Evolutionary conservation across 2,797 vertebrate species (phyloP).

Genomic region (Mormyrus proboscirostris): DNA sequence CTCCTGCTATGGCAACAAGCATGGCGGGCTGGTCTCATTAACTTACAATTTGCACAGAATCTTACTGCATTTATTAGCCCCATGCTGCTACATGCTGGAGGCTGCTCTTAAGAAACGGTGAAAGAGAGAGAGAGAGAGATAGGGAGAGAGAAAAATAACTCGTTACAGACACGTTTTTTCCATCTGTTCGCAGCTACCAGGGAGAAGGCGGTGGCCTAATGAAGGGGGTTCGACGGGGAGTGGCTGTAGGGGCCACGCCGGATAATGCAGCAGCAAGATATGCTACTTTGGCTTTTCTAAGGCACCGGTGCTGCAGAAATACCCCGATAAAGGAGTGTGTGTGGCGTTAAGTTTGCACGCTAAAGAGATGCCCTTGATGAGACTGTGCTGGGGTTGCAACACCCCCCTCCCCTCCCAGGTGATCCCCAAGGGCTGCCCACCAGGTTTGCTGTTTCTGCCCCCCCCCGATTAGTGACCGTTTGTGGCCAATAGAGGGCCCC

Average conservation of each 20-base stretch:
- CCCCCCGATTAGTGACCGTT: background rate
- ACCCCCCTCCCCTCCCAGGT: background rate
- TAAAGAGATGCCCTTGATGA: background rate
- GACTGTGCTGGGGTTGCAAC: background rate
- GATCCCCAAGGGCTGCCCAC: background rate
- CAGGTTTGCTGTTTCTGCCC: background rate
- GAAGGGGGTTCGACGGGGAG: conserved; percentile 55
- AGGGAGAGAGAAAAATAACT: conserved; percentile 35
- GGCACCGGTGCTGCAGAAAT: conserved; percentile 56
- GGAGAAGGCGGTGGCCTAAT: conserved; percentile 47
- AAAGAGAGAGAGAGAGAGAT: conserved; percentile 23
- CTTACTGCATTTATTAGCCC: conserved; percentile 68
- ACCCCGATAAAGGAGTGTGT: conserved; percentile 57
- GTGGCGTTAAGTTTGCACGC: conserved; percentile 35
- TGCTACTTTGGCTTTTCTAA: conserved; percentile 51
- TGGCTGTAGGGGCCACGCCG: conserved; percentile 53
- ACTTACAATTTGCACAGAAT: conserved; percentile 49
- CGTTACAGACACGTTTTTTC: conserved; percentile 55
- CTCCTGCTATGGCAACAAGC: conserved; percentile 34
- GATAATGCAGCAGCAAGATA: conserved; percentile 61
- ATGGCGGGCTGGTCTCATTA: conserved; percentile 58
- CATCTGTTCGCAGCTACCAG: conserved; percentile 58
- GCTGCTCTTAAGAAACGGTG: conserved; percentile 37
- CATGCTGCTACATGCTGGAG: conserved; percentile 53
- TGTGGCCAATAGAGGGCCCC: background rate